Evolutionary conservation across 2,888 invertebrate genomes (phyloP), one percentile per base, ranked within the genome.

Genomic region (Melolontha melolontha): DNA sequence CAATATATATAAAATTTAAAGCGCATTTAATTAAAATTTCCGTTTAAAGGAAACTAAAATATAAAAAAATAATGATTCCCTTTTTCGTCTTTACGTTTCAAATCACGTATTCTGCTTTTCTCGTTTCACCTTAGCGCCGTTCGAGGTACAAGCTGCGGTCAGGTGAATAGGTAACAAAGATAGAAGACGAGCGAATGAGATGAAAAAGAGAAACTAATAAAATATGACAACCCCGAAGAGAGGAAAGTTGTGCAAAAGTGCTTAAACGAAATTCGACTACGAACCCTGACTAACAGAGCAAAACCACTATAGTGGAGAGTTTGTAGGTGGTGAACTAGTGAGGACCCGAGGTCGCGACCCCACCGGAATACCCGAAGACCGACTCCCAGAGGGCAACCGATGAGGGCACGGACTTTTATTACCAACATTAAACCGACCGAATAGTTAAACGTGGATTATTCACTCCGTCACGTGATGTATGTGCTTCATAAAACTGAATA

Each of bases 391-490:
- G 59, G 59, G 44, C 59, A 44, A 59, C 59, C 59, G 44, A 29
- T 44, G 59, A 59, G 59, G 59, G 59, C 59, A 59, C 59, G 44
- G 59, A 59, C 59, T 59, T 59, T 59, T 59, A 59, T 59, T 59
- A 59, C 59, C 59, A 44, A 59, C 59, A 59, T 59, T 59, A 59
- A 59, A 59, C 59, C 59, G 59, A 44, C 64, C 66, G 50, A 66
- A 66, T 66, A 66, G 66, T 66, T 66, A 66, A 66, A 57, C 49
- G 57, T 47, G 66, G 66, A 66, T 66, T 66, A 66, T 50, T 64
- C 66, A 44, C 39, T 59, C 55, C 64, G 42, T 42, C 44, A 34
- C 54, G 64, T 66, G 66, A 66, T 66, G 57, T 49, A 66, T 66
- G 66, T 66, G 44, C 49, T 44, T 57, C 66, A 66, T 66, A 66